Base-by-base conservation (phyloP, 2,797 vertebrate genomes). In the Chelmon rostratus region DNA sequence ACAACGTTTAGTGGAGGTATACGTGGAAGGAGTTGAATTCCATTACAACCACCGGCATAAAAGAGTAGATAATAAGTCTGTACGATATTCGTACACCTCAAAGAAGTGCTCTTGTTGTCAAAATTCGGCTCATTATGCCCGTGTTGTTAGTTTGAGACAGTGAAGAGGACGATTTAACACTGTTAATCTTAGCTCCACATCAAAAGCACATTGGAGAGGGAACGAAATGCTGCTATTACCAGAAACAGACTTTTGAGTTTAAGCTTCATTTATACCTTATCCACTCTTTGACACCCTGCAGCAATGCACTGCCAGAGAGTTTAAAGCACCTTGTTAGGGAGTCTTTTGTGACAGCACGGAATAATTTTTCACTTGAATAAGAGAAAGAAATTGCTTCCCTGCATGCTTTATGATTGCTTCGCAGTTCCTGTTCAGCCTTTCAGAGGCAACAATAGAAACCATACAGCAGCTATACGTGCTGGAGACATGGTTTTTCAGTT, bases 351-450 rank as follows among this genome's bases (percentile, higher is more conserved):
- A 91, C 91, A 91, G 91, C 91, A 74, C 65, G 54, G 90, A 93
- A 94, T 93, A 85, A 93, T 93, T 94, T 93, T 91, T 94, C 93
- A 94, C 93, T 94, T 93, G 91, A 94, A 94, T 94, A 94, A 93
- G 91, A 94, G 92, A 93, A 91, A 93, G 90, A 94, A 94, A 94
- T 94, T 93, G 93, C 94, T 94, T 93, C 92, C 90, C 90, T 88
- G 88, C 89, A 81, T 87, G 90, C 90, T 92, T 93, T 93, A 86
- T 93, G 93, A 94, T 93, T 93, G 91, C 93, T 81, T 90, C 85
- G 78, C 88, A 89, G 85, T 91, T 94, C 87, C 84, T 85, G 83
- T 90, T 92, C 81, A 64, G 86, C 88, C 88, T 92, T 93, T 92
- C 80, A 90, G 62, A 83, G 75, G 86, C 83, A 93, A 93, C 93